Base-by-base conservation (phyloP, 2,797 vertebrate species). In the Euphonia xanthogaster region DNA sequence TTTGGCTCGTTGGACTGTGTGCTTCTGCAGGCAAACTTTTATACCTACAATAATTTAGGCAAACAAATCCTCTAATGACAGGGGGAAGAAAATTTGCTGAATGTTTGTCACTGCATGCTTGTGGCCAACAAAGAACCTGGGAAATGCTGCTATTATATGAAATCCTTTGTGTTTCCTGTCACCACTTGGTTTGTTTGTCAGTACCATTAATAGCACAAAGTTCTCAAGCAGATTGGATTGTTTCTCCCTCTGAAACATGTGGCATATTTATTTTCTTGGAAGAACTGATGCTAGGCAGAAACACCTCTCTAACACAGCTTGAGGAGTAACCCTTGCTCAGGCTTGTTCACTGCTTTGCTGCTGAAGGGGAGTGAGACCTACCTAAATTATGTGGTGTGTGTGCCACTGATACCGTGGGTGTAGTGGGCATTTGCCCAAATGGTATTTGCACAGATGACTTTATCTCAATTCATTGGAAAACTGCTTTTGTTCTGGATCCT, bases 391-490 rank as follows among this genome's bases (percentile, higher is more conserved):
- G 27, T 33, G 33, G 11, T 60, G 15, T n/a, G 8, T 42, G 12
- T 83, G 40, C 21, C 30, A 48, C 45, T 40, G 27, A 67, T 63
- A 28, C 8, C 3, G 3, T 68, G 44, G 30, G 5, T 33, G 27
- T 75, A 2, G 1, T 80, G 33, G 23, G 17, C 55, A 45, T 55
- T 74, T 60, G 44, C 39, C 53, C 20, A 88, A 79, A 79, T 0
- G 1, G 17, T 58, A 45, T 55, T 74, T 60, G 44, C 39, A 55
- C 20, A 88, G 76, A 79, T 0, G 1, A 14, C 27, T 88, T 51
- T 22, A 55, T 78, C 33, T 86, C 74, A 53, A 27, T 88, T 93
- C 57, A 51, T 20, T 61, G 57, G 37, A 85, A 92, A 90, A 39
- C 21, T 68, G 25, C n/a, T 82, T 94, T 91, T 89, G 14, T 37